Percentiles rank a stretch among this genome's conserved stretches.
Evolutionary conservation across 2,888 invertebrate genomes (phyloP).

Genomic region (Ectemnius continuus): DNA sequence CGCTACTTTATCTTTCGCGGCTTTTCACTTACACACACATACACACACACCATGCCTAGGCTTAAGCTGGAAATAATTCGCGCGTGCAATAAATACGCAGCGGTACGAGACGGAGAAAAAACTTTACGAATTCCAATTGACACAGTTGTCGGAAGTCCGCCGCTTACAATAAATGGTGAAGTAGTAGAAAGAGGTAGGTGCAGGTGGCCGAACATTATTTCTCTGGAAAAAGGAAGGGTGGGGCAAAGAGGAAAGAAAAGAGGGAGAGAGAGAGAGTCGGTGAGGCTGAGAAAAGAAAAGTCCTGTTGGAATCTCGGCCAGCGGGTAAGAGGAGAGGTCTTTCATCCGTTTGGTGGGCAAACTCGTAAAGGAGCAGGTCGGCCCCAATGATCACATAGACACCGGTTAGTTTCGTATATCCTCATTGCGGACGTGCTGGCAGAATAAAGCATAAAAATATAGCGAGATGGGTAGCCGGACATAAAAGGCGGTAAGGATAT

Average conservation of each 20-base stretch:
- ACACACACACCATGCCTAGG: neutral
- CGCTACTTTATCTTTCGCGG: constrained; percentile 13
- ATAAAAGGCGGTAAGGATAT: constrained; percentile 32
- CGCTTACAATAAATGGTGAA: neutral
- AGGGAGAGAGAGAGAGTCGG: too few relatives aligned
- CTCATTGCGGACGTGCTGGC: constrained; percentile 9
- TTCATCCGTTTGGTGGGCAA: constrained; percentile 4
- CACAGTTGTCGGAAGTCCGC: neutral
- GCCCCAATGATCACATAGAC: neutral
- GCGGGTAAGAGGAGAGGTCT: neutral
- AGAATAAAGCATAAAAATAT: constrained; percentile 24
- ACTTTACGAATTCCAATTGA: neutral
- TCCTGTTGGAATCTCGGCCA: too few relatives aligned
- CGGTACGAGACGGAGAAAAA: neutral
- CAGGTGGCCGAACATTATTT: neutral
- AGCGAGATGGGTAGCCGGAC: constrained; percentile 29
- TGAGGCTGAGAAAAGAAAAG: too few relatives aligned
- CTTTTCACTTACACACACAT: neutral
- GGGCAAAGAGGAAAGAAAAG: too few relatives aligned
- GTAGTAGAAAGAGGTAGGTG: neutral
- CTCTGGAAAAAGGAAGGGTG: too few relatives aligned
- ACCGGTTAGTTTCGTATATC: constrained; percentile 20
- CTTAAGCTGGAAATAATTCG: neutral
- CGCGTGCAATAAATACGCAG: neutral
- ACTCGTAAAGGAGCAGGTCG: neutral